Evolutionary conservation across 2,888 invertebrate genomes (phyloP).

Genomic region (Dioctria rufipes): DNA sequence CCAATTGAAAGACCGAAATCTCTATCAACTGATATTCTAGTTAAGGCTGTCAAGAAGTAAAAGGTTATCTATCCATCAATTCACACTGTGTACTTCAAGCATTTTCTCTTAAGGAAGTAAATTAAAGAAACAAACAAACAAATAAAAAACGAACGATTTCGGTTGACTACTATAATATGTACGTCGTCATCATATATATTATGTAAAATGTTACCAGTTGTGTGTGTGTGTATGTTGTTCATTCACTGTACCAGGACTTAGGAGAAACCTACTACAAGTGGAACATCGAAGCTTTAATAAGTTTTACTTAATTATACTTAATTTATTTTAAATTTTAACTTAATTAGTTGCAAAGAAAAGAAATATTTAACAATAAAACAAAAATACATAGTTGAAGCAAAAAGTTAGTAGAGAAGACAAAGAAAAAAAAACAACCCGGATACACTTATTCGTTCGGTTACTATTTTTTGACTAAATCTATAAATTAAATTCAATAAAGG

Average conservation of each 20-base stretch:
- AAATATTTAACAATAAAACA: conserved; percentile 13
- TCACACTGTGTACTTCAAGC: conserved; percentile 1
- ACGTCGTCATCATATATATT: background rate
- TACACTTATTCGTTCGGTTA: conserved; percentile 18
- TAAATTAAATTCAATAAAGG: too few species aligned
- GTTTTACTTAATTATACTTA: conserved; percentile 62
- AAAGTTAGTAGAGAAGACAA: conserved; percentile 37
- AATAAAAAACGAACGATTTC: conserved; percentile 49
- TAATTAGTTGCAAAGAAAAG: conserved; percentile 38
- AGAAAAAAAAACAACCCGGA: background rate
- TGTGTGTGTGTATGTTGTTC: conserved; percentile 10
- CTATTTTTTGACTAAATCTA: too few species aligned
- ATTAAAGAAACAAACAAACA: conserved; percentile 30
- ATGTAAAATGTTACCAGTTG: conserved; percentile 44
- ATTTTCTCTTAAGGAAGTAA: conserved; percentile 34
- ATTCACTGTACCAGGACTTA: conserved; percentile 37
- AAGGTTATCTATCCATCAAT: conserved; percentile 53
- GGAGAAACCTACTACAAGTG: conserved; percentile 47
- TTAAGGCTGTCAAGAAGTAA: conserved; percentile 69
- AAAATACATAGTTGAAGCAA: conserved; percentile 21
- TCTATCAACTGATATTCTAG: conserved; percentile 77
- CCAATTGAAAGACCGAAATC: conserved; percentile 91
- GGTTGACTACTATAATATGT: conserved; percentile 49
- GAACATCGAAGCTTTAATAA: conserved; percentile 62
- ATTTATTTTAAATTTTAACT: conserved; percentile 54